Base-by-base conservation (phyloP, 2,113 vertebrate genomes). In the Serilophus lunatus region DNA sequence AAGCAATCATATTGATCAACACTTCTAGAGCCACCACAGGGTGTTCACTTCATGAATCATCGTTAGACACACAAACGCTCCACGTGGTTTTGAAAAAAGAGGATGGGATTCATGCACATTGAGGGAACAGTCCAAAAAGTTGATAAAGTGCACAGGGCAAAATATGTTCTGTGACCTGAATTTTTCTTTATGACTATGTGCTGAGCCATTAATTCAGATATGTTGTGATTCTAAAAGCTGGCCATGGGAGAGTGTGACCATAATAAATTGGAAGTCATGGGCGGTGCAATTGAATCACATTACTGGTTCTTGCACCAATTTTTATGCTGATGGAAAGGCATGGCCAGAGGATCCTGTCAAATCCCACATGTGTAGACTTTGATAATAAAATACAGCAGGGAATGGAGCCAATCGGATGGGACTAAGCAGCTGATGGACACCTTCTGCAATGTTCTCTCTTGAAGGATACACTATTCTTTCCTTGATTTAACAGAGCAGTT, bases 401-500 rank as follows among this genome's bases (percentile, higher is more conserved):
- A n/a, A 7, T 66, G 36, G 47, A 22, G 33, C 53, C 3, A 2
- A 6, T 38, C 38, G n/a, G n/a, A 2, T 44, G 31, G 40, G 20
- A 89, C 12, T 13, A 63, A 61, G 22, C 1, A 4, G 51, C 44
- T 86, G 57, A n/a, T n/a, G 18, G 60, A 47, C 9, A 23, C 75
- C 22, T 50, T 26, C 35, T 85, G 44, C 70, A 15, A n/a, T 60
- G 24, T 6, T 6, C 75, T 64, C 28, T 95, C 47, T 40, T 66
- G 42, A 59, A 79, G 74, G 82, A 57, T 72, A 29, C 7, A 6
- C 47, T 61, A 8, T 53, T 74, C 23, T 63, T 19, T 72, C 38
- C 63, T 33, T 60, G 47, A 16, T 69, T 79, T 76, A 88, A 78
- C 56, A 74, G 40, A 92, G 64, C 42, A 71, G 64, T 92, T 71